Conservation (phyloP, 1,140 invertebrate species). For the Sminthurinus signatus region DNA sequence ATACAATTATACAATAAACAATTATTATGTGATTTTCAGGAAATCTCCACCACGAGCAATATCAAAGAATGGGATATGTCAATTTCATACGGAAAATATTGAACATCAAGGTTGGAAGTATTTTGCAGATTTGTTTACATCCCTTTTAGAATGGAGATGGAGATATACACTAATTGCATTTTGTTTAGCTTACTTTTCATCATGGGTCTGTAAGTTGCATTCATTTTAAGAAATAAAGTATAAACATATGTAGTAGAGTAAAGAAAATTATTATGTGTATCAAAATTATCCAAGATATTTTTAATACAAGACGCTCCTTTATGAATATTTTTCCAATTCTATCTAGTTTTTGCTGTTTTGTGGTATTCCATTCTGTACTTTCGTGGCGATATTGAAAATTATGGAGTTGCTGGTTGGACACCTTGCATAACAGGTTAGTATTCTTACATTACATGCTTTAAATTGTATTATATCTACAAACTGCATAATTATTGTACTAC, state of each 20-base stretch:
- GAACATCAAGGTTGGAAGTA: constrained; percentile 14
- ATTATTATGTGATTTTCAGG: not conserved
- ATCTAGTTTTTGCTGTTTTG: constrained; percentile 22
- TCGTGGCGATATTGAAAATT: constrained; percentile 15
- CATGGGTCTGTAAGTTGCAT: constrained; percentile 19
- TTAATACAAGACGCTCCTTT: too few species aligned
- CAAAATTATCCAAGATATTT: too few species aligned
- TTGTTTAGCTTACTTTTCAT: constrained; percentile 20
- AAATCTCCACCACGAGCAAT: constrained; percentile 2
- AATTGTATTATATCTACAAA: too few species aligned
- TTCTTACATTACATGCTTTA: constrained; percentile 16
- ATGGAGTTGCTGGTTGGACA: constrained; percentile 13
- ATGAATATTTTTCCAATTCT: not conserved
- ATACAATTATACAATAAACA: not conserved
- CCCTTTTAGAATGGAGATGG: constrained; percentile 24
- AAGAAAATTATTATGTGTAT: not conserved
- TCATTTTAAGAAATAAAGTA: not conserved
- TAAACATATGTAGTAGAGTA: not conserved
- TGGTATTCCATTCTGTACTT: constrained; percentile 24
- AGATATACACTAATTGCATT: constrained; percentile 28
- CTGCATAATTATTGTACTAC: too few species aligned
- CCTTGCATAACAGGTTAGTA: constrained; percentile 24
- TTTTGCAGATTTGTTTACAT: constrained; percentile 22
- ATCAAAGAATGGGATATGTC: constrained; percentile 18
- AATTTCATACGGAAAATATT: constrained; percentile 14